Evolutionary conservation across 2,888 invertebrate genomes (phyloP).

Genomic region (Liopterus haemorrhoidalis): DNA sequence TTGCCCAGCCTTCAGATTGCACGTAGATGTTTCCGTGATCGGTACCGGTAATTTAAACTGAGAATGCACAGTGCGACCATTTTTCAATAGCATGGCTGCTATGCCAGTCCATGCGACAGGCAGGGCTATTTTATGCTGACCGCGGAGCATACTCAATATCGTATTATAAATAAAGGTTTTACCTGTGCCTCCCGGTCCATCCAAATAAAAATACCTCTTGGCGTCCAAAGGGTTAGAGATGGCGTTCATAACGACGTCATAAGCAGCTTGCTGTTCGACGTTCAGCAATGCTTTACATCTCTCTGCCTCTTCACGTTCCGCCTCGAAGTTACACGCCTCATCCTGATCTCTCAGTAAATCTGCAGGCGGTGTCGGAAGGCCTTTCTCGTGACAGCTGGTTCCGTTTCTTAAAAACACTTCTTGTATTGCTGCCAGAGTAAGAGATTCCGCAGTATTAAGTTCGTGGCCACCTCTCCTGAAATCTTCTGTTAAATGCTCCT

Average conservation of each 20-base stretch:
- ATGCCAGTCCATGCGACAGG: conserved; percentile 9
- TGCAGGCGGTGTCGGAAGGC: too few species aligned
- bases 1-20: not conserved
- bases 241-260: too few species aligned
- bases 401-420: not conserved
- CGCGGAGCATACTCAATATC: conserved; percentile 25
- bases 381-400: too few species aligned
- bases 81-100: conserved; percentile 4
- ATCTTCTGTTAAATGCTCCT: conserved; percentile 30
- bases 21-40: not conserved
- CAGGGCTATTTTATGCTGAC: too few species aligned
- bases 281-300: too few species aligned
- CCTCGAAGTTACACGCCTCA: too few species aligned
- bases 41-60: conserved; percentile 9
- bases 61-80: conserved; percentile 11
- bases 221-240: too few species aligned
- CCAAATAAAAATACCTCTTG: conserved; percentile 35
- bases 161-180: conserved; percentile 41
- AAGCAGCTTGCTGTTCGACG: too few species aligned
- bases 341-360: too few species aligned
- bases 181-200: conserved; percentile 44
- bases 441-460: not conserved
- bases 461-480: conserved; percentile 9
- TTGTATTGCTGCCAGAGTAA: not conserved
- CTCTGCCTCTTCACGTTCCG: too few species aligned